These are phyloP conservation scores for Smittia aterrima DNA, from an alignment of 2,888 invertebrate species.

Conservation along the genomic window DNA sequence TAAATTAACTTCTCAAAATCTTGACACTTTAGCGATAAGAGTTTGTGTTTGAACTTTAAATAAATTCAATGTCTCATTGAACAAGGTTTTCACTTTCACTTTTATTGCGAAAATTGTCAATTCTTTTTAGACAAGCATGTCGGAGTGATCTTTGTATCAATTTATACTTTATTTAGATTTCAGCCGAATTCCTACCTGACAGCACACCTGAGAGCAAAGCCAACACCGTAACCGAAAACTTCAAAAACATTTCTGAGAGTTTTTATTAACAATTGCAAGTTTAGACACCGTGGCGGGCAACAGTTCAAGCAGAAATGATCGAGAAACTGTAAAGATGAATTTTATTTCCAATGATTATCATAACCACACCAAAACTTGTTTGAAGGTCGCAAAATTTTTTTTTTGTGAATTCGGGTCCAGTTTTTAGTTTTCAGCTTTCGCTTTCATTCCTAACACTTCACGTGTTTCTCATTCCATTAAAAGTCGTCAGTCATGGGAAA, in stretches of 20 bases:
- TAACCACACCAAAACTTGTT: constrained; percentile 36
- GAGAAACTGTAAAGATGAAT: constrained; percentile 20
- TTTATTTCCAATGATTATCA: constrained; percentile 31
- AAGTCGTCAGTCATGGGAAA: no score
- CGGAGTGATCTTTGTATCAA: no score
- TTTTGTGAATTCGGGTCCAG: constrained; percentile 24
- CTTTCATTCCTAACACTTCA: background rate
- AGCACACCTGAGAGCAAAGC: background rate
- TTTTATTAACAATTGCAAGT: background rate
- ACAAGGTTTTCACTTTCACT: background rate
- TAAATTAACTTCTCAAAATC: no score
- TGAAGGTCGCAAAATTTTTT: constrained; percentile 38
- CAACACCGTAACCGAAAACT: constrained; percentile 9
- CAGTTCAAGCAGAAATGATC: constrained; percentile 28
- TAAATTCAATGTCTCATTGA: no score
- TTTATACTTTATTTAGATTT: no score
- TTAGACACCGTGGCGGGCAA: background rate
- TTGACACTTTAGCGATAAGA: no score
- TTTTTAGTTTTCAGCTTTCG: constrained; percentile 24
- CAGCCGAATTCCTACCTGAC: constrained; percentile 33
- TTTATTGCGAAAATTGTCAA: background rate
- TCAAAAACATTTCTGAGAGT: background rate
- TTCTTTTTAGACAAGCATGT: background rate
- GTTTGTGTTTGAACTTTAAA: no score
- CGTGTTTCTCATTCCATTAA: background rate